Conservation (phyloP, 2,888 invertebrate genomes). For the Hecatera dysodea region DNA sequence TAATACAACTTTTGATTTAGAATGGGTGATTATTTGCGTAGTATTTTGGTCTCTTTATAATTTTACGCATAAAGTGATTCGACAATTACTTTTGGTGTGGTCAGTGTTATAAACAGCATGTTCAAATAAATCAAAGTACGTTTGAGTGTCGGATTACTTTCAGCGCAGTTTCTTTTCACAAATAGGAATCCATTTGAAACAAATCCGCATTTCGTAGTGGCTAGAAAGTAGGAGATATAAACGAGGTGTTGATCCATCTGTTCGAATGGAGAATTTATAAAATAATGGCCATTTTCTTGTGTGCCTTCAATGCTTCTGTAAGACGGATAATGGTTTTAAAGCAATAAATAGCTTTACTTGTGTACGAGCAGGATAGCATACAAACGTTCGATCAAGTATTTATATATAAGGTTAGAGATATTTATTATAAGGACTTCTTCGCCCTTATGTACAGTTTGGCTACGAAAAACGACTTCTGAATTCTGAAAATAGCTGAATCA, state of each 20-base stretch:
- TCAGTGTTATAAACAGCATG: background rate
- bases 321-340: slow-evolving; percentile 41
- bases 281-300: slow-evolving; percentile 45
- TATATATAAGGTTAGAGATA: slow-evolving; percentile 1
- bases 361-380: slow-evolving; percentile 19
- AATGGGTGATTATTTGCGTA: slow-evolving; percentile 32
- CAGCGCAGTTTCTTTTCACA: background rate
- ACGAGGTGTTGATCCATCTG: slow-evolving; percentile 47
- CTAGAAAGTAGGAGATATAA: slow-evolving; percentile 21
- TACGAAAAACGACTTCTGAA: background rate
- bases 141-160: background rate
- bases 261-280: slow-evolving; percentile 28
- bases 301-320: slow-evolving; percentile 25
- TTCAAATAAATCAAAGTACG: background rate
- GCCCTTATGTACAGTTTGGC: no score
- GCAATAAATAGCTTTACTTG: slow-evolving; percentile 36
- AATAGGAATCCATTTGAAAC: slow-evolving; percentile 37
- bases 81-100: background rate
- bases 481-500: background rate
- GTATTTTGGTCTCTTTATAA: slow-evolving; percentile 11
- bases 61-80: background rate
- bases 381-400: slow-evolving; percentile 23
- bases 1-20: slow-evolving; percentile 34
- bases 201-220: slow-evolving; percentile 38
- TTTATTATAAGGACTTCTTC: background rate